Conservation (phyloP, 2,113 vertebrate genomes). For the Tupaia tana region DNA sequence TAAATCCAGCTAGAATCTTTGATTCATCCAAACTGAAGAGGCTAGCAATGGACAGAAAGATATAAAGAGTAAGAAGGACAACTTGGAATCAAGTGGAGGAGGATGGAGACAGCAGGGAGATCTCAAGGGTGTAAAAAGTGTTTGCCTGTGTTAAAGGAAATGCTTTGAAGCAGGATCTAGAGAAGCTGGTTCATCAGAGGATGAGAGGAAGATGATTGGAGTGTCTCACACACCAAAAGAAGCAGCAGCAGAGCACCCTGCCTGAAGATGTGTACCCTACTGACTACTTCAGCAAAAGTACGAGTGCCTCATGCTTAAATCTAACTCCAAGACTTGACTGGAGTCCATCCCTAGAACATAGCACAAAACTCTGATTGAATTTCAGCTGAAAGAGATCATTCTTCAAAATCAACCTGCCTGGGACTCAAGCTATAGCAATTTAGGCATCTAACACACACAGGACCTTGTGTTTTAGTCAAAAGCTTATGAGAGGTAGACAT, state of each 20-base stretch:
- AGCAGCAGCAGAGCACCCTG: background rate
- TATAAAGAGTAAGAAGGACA: background rate
- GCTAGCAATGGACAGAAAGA: background rate
- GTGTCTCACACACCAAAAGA: background rate
- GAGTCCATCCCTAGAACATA: background rate
- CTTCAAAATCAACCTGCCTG: background rate
- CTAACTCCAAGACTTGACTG: background rate
- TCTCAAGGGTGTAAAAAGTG: background rate
- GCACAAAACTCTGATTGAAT: background rate
- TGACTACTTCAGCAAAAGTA: background rate
- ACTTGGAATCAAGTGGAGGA: background rate
- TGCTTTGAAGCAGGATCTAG: background rate
- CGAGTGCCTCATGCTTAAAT: background rate
- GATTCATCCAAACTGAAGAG: background rate
- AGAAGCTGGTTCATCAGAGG: background rate
- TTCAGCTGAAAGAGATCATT: background rate
- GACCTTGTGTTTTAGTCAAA: background rate
- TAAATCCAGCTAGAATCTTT: background rate
- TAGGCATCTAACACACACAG: background rate
- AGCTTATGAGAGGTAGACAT: background rate
- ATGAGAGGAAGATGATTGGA: background rate
- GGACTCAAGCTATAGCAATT: background rate
- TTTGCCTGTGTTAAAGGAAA: background rate
- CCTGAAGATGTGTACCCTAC: background rate
- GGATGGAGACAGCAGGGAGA: background rate